These are phyloP conservation scores for Mnemiopsis leidyi DNA, from an alignment of 37 sponge, comb jelly and placozoan genomes.

Conservation along the genomic window DNA sequence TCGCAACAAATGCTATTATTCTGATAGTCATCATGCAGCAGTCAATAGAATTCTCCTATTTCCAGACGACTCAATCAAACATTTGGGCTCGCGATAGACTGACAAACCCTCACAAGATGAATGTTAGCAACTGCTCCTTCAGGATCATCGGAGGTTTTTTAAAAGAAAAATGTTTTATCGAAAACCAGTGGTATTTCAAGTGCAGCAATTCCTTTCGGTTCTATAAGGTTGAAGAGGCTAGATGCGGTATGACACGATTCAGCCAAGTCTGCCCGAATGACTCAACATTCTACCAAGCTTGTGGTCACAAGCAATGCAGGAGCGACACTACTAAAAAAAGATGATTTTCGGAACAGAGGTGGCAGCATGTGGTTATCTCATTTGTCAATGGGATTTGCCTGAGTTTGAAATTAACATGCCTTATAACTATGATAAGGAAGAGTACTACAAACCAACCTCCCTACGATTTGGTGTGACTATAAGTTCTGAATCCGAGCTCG, in stretches of 20 bases:
- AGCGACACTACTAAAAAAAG: background rate
- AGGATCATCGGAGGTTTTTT: background rate
- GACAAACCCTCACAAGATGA: too few species aligned
- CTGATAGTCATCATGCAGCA: too few species aligned
- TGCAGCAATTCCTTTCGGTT: background rate
- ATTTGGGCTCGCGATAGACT: too few species aligned
- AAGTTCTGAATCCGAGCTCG: background rate
- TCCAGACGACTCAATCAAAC: too few species aligned
- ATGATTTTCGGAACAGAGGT: background rate
- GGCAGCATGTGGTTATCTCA: background rate
- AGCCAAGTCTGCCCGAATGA: background rate
- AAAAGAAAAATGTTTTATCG: background rate
- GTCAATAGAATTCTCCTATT: too few species aligned
- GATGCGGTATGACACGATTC: background rate
- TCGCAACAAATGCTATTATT: too few species aligned
- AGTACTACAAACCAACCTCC: too few species aligned
- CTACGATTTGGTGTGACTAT: too few species aligned
- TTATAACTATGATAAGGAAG: background rate
- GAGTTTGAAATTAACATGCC: background rate
- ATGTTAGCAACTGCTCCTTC: too few species aligned
- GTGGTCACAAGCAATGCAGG: background rate
- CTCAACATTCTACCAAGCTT: background rate
- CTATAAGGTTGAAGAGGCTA: background rate
- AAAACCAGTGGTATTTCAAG: constrained; percentile 29
- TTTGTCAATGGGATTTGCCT: background rate